These are phyloP conservation scores for Axinella damicornis DNA, from an alignment of 37 sponge, comb jelly and placozoan genomes.

Conservation along the genomic window DNA sequence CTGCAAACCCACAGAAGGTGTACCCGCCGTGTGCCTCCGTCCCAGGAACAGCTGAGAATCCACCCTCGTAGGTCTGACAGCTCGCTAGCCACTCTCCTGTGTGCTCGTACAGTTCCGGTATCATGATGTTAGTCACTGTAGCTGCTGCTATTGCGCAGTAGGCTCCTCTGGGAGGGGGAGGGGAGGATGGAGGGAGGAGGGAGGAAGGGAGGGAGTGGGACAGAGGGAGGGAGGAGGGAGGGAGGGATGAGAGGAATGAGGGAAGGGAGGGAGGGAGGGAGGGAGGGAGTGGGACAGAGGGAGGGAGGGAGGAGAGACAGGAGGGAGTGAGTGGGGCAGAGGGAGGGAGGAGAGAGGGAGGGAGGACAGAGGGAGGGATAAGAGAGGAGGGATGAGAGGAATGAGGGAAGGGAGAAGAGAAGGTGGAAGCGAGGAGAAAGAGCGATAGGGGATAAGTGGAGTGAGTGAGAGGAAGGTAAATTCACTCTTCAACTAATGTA, in stretches of 20 bases:
- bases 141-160: constrained; percentile 92
- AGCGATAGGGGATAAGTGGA: too few relatives aligned
- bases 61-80: constrained; percentile 96
- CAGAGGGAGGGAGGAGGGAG: not conserved
- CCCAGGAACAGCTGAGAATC: constrained; percentile 78
- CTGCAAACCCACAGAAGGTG: constrained; percentile 95
- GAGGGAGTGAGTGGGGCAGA: not conserved
- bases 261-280: constrained; percentile 3
- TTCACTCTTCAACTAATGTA: too few relatives aligned
- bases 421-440: not conserved
- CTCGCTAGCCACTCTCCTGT: constrained; percentile 90
- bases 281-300: not conserved
- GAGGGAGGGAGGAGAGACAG: not conserved
- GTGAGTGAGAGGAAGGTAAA: too few relatives aligned
- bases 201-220: not conserved
- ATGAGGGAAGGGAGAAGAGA: not conserved
- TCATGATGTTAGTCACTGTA: constrained; percentile 70
- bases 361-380: not conserved
- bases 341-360: not conserved
- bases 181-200: not conserved
- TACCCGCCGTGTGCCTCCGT: constrained; percentile 98
- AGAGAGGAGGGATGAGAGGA: not conserved
- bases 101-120: constrained; percentile 64
- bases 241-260: not conserved
- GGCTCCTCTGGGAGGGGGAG: constrained; percentile 60